phyloP scores from a whole-genome alignment of 1,140 invertebrate genomes.

The Pogonognathellus flavescens region DNA sequence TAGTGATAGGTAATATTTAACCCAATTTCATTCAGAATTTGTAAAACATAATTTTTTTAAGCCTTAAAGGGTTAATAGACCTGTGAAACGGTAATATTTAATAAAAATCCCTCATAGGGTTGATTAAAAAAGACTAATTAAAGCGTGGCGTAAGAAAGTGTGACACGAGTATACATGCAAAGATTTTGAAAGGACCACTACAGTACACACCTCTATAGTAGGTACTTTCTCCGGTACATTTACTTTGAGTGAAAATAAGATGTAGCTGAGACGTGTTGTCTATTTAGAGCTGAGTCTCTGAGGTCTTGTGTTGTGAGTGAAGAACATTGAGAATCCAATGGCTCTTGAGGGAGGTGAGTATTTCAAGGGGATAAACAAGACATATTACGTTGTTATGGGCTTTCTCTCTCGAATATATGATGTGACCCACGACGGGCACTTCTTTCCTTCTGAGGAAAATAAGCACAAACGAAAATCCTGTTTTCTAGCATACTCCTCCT shows the following conservation, averaged over 20 bases:
- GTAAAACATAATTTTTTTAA: no score
- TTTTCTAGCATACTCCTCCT: no score
- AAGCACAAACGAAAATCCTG: background rate
- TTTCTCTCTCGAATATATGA: slow-evolving; percentile 36
- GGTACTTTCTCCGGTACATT: background rate
- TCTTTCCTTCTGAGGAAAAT: slow-evolving; percentile 1
- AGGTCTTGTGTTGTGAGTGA: slow-evolving; percentile 39
- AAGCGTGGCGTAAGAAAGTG: background rate
- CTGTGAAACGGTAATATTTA: no score
- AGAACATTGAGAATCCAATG: slow-evolving; percentile 53
- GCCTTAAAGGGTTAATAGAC: no score
- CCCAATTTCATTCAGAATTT: no score
- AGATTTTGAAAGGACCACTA: no score
- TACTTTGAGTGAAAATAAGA: slow-evolving; percentile 9
- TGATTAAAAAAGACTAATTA: no score
- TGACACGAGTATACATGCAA: background rate
- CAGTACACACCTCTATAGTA: no score
- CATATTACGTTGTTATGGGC: slow-evolving; percentile 60
- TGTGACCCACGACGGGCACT: slow-evolving; percentile 1
- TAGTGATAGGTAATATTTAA: no score
- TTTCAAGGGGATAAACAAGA: slow-evolving; percentile 67
- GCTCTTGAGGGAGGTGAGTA: slow-evolving; percentile 62
- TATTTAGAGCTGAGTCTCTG: slow-evolving; percentile 25
- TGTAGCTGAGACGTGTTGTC: slow-evolving; percentile 12
- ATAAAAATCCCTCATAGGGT: no score